Evolutionary conservation across 2,888 invertebrate species (phyloP), one percentile per base, ranked within the genome.

Genomic region (Tinea pellionella): DNA sequence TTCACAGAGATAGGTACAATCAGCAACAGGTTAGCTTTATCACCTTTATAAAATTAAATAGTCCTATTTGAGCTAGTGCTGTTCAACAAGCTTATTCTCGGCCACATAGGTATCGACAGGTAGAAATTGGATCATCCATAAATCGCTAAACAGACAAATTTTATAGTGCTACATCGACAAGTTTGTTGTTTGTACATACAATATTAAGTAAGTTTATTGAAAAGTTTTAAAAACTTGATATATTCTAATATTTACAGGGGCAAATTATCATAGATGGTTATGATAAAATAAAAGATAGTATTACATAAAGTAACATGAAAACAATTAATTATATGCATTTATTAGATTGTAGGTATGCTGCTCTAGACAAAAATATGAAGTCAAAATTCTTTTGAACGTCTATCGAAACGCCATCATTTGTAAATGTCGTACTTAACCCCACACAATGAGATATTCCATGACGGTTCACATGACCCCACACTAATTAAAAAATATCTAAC

Each of bases 401-500:
- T 29, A 57, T 57, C 15, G 68, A 67, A 70, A 71, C 67, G 64
- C 65, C 71, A 71, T 75, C 77, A 78, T 79, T 81, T 78, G 72
- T 78, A 79, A 73, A 75, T 71, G 74, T 77, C 77, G 76, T 85
- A 81, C 81, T 83, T 78, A 57, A n/a, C 15, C 30, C 30, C 32
- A 32, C 57, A 57, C 57, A 57, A 57, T 57, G 53, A 53, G 57
- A 32, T 57, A 32, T 67, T 66, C 79, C 77, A 73, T 71, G 73
- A 75, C 73, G 72, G 77, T 85, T 87, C 87, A 79, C 86, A 86
- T 81, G 80, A 77, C 78, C 84, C 82, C 82, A 82, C 75, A 77
- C 78, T 84, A 87, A 86, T 86, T 86, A 87, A 85, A 86, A 84
- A 78, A 84, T 80, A 69, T 67, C 83, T 75, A 83, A 87, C 87